Percentiles rank a stretch among this genome's conserved stretches.
Conservation (phyloP, 2,888 invertebrate species). For the Congeria kusceri region DNA sequence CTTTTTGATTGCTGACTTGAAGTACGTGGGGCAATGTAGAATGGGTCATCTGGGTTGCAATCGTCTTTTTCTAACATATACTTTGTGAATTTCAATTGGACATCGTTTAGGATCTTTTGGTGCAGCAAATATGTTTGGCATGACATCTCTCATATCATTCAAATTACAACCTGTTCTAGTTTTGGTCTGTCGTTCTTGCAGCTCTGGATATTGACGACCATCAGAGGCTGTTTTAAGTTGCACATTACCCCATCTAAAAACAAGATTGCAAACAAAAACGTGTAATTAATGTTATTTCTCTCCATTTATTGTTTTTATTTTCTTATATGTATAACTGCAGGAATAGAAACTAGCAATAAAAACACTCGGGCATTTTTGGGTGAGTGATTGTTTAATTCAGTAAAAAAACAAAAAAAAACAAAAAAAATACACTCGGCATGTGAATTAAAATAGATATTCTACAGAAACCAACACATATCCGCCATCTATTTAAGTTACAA, state of each 20-base stretch:
- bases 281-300: too few species aligned
- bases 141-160: slow-evolving; percentile 21
- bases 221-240: slow-evolving; percentile 12
- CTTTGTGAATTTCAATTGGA: slow-evolving; percentile 32
- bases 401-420: too few species aligned
- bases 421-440: too few species aligned
- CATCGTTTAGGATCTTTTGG: slow-evolving; percentile 24
- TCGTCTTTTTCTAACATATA: slow-evolving; percentile 36
- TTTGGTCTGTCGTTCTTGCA: slow-evolving; percentile 41
- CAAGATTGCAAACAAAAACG: not conserved
- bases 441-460: too few species aligned
- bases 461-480: too few species aligned
- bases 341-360: too few species aligned
- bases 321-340: too few species aligned
- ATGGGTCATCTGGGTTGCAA: slow-evolving; percentile 31
- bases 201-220: slow-evolving; percentile 38
- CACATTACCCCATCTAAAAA: slow-evolving; percentile 47
- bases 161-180: slow-evolving; percentile 33
- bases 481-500: too few species aligned
- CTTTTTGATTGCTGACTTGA: not conserved
- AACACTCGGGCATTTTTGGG: too few species aligned
- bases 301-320: not conserved
- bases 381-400: too few species aligned
- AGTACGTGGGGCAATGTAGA: slow-evolving; percentile 36
- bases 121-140: slow-evolving; percentile 33